These are phyloP conservation scores for Orgyia antiqua DNA, from an alignment of 2,888 invertebrate genomes.

Conservation along the genomic window DNA sequence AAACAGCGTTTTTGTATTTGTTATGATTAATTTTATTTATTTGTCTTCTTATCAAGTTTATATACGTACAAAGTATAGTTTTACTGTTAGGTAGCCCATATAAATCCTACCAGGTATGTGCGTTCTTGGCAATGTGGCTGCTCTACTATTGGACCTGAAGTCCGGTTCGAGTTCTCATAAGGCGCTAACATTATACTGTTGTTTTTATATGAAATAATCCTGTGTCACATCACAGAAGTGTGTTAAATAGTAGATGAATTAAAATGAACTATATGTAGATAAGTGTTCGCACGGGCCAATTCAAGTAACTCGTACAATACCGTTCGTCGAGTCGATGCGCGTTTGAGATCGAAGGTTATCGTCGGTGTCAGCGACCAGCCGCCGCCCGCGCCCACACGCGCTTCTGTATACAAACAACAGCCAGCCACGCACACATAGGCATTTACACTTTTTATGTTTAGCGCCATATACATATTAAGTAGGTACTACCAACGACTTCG, in stretches of 20 bases:
- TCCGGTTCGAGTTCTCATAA: constrained; percentile 25
- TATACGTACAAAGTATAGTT: too few species aligned
- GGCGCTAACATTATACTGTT: neutral
- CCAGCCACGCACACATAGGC: constrained; percentile 21
- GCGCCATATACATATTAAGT: constrained; percentile 3
- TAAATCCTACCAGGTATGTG: too few species aligned
- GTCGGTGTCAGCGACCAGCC: constrained; percentile 71
- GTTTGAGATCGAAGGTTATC: constrained; percentile 75
- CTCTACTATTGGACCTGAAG: constrained; percentile 18
- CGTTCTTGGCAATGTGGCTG: neutral
- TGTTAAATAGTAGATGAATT: too few species aligned
- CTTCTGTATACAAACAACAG: constrained; percentile 61
- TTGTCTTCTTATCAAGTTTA: too few species aligned
- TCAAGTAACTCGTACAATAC: constrained; percentile 27
- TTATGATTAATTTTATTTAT: too few species aligned
- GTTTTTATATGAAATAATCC: constrained; percentile 1
- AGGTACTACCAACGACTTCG: constrained; percentile 10
- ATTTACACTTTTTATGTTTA: constrained; percentile 6
- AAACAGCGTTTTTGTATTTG: too few species aligned
- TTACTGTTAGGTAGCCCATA: too few species aligned
- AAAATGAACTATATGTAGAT: constrained; percentile 1
- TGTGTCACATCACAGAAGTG: neutral
- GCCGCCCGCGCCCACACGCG: constrained; percentile 63
- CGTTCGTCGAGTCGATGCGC: constrained; percentile 50
- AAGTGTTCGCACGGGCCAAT: constrained; percentile 16